Base-by-base conservation (phyloP, 2,888 invertebrate genomes). In the Acanthococcus lagerstroemiae region DNA sequence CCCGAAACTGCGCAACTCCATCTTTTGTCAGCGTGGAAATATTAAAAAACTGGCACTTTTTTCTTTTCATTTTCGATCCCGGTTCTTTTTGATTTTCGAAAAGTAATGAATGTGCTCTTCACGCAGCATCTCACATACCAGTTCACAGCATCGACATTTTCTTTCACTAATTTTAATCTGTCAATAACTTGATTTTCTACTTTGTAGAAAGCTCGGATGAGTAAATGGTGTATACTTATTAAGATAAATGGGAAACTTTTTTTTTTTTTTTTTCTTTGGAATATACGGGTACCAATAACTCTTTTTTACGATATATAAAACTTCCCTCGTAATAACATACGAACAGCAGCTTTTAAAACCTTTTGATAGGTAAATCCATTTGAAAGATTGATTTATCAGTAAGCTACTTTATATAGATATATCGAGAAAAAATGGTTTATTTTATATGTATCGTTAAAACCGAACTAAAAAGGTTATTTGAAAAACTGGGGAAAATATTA, bases 351-450 rank as follows among this genome's bases (percentile, higher is more conserved):
- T 61, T 61, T 61, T 61, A 52, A 61, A 61, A 50, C 61, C 61
- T 61, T 61, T 61, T 61, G 61, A 61, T 61, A 61, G 61, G 61
- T 61, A 61, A 61, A 61, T 61, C 61, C 61, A 61, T 61, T 61
- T 61, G 50, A 61, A 61, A 61, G 61, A 61, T 61, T 61, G 61
- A 61, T 61, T 61, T 61, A 61, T 61, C 61, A 61, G 61, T 50
- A 61, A 61, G 50, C 52, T 61, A 50, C 52, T 61, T 50, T 22
- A 50, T n/a, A 57, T 44, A 60, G 19, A 37, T 30, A 37, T n/a
- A 19, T 30, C 25, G 22, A 44, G 22, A 44, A 17, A 52, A 52
- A 26, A 54, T 25, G 24, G 50, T 22, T 61, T 61, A 61, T 61
- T 61, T 61, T 61, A 52, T 52, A 52, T 48, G 37, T 50, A 60